These are phyloP conservation scores for Marisa cornuarietis DNA, from an alignment of 1,140 invertebrate genomes.

Conservation along the genomic window DNA sequence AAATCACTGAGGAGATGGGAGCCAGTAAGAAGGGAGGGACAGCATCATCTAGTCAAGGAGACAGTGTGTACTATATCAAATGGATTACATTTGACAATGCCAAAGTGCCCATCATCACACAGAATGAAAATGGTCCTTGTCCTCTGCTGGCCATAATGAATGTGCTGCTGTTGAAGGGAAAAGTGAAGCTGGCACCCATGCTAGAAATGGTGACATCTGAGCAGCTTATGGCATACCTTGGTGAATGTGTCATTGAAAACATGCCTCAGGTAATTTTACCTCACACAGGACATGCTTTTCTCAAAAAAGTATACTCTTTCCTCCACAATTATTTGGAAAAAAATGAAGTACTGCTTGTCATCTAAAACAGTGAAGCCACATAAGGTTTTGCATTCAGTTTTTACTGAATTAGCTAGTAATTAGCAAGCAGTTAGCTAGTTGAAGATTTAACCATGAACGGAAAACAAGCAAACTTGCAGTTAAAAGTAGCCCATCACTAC, in stretches of 20 bases:
- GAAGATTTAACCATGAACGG: too few relatives aligned
- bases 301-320: too few relatives aligned
- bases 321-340: too few relatives aligned
- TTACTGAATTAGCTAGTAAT: not conserved
- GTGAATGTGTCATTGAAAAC: constrained; percentile 68
- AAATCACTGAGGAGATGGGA: not conserved
- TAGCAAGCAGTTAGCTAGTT: not conserved
- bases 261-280: constrained; percentile 63
- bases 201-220: constrained; percentile 69
- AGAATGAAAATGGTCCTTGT: constrained; percentile 75
- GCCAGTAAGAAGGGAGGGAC: not conserved
- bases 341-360: too few relatives aligned
- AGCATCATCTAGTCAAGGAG: constrained; percentile 17
- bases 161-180: constrained; percentile 69
- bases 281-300: not conserved
- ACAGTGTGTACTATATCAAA: constrained; percentile 68
- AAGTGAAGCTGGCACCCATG: constrained; percentile 66
- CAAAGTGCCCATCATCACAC: constrained; percentile 70
- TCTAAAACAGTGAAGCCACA: too few relatives aligned
- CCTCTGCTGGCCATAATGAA: constrained; percentile 73
- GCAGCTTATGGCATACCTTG: constrained; percentile 70
- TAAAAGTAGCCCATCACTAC: too few relatives aligned
- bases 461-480: too few relatives aligned
- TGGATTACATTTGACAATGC: constrained; percentile 68
- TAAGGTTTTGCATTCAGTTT: not conserved